Conservation (phyloP, 2,888 invertebrate species). For the Agrilus biguttatus region DNA sequence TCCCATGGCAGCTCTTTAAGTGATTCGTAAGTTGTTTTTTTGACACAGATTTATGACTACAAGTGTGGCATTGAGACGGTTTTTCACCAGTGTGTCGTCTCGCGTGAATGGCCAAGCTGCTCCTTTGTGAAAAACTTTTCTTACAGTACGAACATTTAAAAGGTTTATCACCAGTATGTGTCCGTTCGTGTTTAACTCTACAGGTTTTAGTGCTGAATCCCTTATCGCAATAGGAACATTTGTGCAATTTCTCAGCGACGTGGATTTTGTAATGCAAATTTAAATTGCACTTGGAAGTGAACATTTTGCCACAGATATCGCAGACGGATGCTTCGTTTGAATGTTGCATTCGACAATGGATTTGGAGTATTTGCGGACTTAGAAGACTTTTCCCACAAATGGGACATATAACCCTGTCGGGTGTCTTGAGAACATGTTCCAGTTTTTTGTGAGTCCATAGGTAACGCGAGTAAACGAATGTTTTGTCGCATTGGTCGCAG, state of each 20-base stretch:
- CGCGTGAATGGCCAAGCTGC: background rate
- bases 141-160: constrained; percentile 1
- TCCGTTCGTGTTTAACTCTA: background rate
- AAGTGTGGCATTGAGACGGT: constrained; percentile 5
- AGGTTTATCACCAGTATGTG: constrained; percentile 4
- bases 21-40: constrained; percentile 5
- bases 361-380: background rate
- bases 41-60: constrained; percentile 1
- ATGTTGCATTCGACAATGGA: constrained; percentile 8
- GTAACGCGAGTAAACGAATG: constrained; percentile 17
- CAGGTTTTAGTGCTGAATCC: constrained; percentile 26
- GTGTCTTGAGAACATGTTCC: constrained; percentile 19
- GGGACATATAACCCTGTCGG: constrained; percentile 11
- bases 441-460: constrained; percentile 1
- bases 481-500: constrained; percentile 26
- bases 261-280: constrained; percentile 29
- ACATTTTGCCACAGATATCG: constrained; percentile 42
- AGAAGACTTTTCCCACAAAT: background rate
- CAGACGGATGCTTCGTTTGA: constrained; percentile 39
- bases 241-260: constrained; percentile 26
- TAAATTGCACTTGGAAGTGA: constrained; percentile 37
- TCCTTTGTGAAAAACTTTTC: constrained; percentile 3
- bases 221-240: constrained; percentile 26
- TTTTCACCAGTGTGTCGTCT: constrained; percentile 12
- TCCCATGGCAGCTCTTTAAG: background rate